phyloP scores from a whole-genome alignment of 2,888 invertebrate genomes.

The Ophion ellenae region DNA sequence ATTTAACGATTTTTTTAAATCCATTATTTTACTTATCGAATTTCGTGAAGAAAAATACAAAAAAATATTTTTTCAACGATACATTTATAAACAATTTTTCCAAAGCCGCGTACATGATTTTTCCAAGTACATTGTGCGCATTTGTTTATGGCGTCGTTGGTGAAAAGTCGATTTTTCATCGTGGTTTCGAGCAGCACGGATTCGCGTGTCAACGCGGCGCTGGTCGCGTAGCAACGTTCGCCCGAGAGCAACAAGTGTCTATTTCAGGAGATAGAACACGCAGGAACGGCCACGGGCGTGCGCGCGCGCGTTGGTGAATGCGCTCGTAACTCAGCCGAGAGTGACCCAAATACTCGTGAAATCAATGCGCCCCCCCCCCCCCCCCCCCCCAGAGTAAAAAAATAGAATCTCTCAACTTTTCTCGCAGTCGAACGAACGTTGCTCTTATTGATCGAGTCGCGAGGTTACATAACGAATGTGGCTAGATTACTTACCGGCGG shows the following conservation, averaged over 20 bases:
- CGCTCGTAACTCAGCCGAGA: constrained; percentile 3
- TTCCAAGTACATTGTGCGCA: too few relatives aligned
- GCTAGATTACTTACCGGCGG: neutral
- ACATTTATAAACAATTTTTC: too few relatives aligned
- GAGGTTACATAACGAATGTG: neutral
- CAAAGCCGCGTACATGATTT: too few relatives aligned
- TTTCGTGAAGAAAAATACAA: neutral
- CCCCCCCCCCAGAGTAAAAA: neutral
- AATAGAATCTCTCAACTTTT: neutral
- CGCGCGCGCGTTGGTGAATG: constrained; percentile 10
- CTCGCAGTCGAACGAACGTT: neutral
- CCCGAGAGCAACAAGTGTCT: constrained; percentile 57
- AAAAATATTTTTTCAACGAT: neutral
- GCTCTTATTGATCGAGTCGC: neutral
- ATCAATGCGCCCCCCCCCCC: constrained; percentile 16
- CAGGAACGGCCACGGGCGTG: neutral
- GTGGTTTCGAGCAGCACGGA: neutral
- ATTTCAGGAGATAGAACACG: constrained; percentile 1
- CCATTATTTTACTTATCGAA: neutral
- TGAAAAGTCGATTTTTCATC: neutral
- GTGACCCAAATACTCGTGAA: constrained; percentile 47
- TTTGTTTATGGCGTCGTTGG: too few relatives aligned
- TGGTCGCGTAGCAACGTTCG: constrained; percentile 46
- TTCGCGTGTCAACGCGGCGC: constrained; percentile 3
- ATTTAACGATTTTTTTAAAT: neutral